phyloP scores from a whole-genome alignment of 2,888 invertebrate species.

The Deroplatys truncata region DNA sequence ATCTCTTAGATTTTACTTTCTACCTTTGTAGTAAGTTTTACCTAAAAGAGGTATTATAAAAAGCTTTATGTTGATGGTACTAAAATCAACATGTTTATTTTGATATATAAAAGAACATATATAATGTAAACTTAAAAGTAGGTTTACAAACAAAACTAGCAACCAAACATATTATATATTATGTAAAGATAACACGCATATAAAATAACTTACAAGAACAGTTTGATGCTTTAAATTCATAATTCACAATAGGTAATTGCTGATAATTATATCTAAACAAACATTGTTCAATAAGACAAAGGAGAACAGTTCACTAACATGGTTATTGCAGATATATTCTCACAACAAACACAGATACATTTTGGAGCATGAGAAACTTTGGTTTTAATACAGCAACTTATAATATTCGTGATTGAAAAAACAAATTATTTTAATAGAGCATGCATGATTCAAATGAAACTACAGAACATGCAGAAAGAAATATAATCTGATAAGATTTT shows the following conservation, averaged over 20 bases:
- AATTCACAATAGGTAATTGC: not conserved
- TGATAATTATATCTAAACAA: not conserved
- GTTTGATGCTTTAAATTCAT: not conserved
- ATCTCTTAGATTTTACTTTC: not conserved
- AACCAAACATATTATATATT: not conserved
- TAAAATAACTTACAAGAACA: not conserved
- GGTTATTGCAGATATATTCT: constrained; percentile 9
- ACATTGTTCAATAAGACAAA: not conserved
- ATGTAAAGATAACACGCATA: constrained; percentile 11
- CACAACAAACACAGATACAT: not conserved
- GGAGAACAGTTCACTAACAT: not conserved
- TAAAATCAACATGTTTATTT: constrained; percentile 3
- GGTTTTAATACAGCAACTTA: not conserved
- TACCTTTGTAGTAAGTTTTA: not conserved
- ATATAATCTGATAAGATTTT: too few species aligned
- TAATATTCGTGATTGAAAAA: too few species aligned
- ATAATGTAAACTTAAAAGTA: not conserved
- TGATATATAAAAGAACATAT: constrained; percentile 10
- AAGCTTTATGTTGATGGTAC: not conserved
- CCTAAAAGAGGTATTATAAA: not conserved
- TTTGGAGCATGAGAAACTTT: not conserved
- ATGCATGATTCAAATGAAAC: not conserved
- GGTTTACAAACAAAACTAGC: not conserved
- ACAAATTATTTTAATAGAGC: not conserved
- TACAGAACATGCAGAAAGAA: not conserved